These are phyloP conservation scores for Myocastor coypus DNA, from an alignment of 2,113 vertebrate genomes.

Conservation along the genomic window DNA sequence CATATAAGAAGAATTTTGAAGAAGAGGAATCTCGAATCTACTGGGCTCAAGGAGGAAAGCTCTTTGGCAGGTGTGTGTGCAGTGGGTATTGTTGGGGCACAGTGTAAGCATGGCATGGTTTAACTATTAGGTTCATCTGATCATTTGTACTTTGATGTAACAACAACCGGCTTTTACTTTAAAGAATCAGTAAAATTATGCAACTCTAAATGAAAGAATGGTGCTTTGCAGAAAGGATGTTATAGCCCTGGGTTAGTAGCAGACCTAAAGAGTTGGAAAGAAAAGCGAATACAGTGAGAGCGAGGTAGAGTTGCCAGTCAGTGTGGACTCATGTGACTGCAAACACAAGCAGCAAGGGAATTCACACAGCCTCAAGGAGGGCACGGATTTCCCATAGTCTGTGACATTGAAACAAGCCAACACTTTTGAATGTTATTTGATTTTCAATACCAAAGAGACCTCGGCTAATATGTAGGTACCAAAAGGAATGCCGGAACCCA, in stretches of 20 bases:
- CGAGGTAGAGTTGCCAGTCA: no score
- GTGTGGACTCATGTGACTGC: neutral
- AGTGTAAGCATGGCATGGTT: no score
- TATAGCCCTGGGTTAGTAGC: neutral
- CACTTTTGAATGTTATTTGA: neutral
- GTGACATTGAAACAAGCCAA: neutral
- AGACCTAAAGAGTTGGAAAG: no score
- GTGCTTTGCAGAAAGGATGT: neutral
- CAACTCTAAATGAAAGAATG: neutral
- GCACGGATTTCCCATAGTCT: neutral
- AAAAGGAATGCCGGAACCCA: neutral
- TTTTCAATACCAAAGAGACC: conserved; percentile 11
- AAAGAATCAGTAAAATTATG: neutral
- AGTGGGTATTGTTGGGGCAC: neutral
- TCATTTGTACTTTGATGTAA: neutral
- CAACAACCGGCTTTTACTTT: neutral
- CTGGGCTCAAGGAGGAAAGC: neutral
- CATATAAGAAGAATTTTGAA: neutral
- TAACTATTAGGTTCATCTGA: neutral
- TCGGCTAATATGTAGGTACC: neutral
- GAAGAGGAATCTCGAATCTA: neutral
- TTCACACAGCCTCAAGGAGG: neutral
- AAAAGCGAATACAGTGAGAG: neutral
- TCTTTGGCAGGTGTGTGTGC: rapidly evolving
- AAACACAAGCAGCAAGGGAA: neutral